Evolutionary conservation across 2,888 invertebrate species (phyloP), one percentile per base, ranked within the genome.

Genomic region (Meloe dianella): DNA sequence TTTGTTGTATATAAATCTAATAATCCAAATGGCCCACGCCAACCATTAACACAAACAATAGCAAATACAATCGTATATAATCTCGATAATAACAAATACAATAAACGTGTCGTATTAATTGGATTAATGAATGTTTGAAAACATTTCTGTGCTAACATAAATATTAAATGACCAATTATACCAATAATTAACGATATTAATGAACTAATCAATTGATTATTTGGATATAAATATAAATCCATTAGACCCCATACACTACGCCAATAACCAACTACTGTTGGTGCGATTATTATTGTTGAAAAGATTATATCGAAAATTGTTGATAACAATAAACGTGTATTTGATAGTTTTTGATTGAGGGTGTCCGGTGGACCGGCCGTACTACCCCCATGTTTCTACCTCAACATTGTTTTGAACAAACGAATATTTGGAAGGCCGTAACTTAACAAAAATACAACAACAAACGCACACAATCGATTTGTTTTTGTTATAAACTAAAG

Each of bases 251-350:
- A 95, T 58, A 93, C 92, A 72, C 94, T 92, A 71, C 95, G 88
- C 95, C 95, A 95, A 83, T 94, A 94, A 70, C 91, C 89, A 65
- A 95, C 93, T 60, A 95, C 93, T 64, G 91, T 89, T 12, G 95
- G 94, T 1, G 92, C 91, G 20, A 94, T 90, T 38, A 95, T 86
- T 12, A 88, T 79, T 72, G 91, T 88, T 61, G 94, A 91, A 81
- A 95, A 87, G 22, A 91, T 79, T 38, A 88, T 87, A 83, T 95
- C 95, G 70, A 94, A 85, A 73, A 90, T 81, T 69, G 90, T 89
- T 62, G 94, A 86, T 61, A 92, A 83, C 69, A 83, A 78, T 80
- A 87, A 81, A 83, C 87, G 35, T 22, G 57, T 51, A 38, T 32
- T 61, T 57, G 62, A 32, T 22, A 41, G 7, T 41, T 41, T 41